Base-by-base conservation (phyloP, 2,113 vertebrate species). In the Upupa epops region DNA sequence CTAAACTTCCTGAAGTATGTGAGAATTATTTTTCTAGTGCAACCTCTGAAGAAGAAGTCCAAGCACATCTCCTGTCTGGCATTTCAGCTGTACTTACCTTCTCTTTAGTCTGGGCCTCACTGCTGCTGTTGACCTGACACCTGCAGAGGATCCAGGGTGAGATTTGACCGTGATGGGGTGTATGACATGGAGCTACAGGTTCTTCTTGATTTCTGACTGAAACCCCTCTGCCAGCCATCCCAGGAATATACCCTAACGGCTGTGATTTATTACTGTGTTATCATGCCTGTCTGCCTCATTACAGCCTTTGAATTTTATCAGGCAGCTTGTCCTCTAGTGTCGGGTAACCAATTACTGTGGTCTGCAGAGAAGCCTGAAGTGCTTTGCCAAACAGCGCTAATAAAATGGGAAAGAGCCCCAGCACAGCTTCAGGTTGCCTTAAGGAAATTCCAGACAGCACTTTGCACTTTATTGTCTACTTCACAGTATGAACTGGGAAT, bases 181-280 rank as follows among this genome's bases (percentile, higher is more conserved):
- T 54, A 64, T 40, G 75, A 88, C 52, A 82, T 26, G 42, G 68
- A 88, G 36, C 83, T 88, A 56, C 68, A 95, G 21, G 81, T 75
- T 56, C 88, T 68, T 60, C 65, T 65, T 93, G 92, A 94, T 75
- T 96, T 93, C 83, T 95, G 93, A 91, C 10, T 86, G 86, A 92
- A 95, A 46, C 37, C 70, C 60, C 24, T 71, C 85, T 93, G 77
- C 77, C 83, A 89, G 86, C 31, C 26, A 31, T 91, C 78, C 45
- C 46, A 12, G 76, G 49, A 92, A 95, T 91, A 76, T 88, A 52
- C 72, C 80, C 63, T 85, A 95, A 78, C 26, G 4, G 59, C 86
- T 91, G 92, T 96, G 92, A 96, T 96, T 96, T 96, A 96, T 96
- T 96, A 85, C 92, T 88, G 77, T 83, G 72, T 95, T 94, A 96